Conservation (phyloP, 2,888 invertebrate species). For the Hypomecis punctinalis region DNA sequence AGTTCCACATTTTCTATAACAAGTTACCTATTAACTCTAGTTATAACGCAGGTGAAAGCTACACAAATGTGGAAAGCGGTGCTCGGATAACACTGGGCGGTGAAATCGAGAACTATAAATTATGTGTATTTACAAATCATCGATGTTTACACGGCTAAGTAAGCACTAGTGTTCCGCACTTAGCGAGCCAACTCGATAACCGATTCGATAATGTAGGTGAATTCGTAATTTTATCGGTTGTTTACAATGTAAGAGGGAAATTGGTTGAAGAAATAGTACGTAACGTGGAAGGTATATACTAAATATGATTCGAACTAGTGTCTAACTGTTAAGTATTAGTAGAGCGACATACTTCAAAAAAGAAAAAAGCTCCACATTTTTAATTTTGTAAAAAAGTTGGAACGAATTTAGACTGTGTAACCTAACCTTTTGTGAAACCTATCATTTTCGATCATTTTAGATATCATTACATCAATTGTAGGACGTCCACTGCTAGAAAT, state of each 20-base stretch:
- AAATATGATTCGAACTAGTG: no score
- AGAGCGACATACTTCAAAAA: no score
- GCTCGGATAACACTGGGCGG: constrained; percentile 18
- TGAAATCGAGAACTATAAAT: constrained; percentile 30
- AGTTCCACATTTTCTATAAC: not conserved
- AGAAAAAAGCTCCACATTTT: no score
- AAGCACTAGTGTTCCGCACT: constrained; percentile 12
- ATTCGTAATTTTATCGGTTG: not conserved
- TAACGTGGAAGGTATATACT: no score
- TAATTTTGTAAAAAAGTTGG: no score
- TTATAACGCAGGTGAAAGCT: constrained; percentile 22
- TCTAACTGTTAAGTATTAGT: no score
- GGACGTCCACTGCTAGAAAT: no score
- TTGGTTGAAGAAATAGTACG: not conserved
- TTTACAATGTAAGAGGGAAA: not conserved
- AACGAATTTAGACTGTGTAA: no score
- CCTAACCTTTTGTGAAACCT: no score
- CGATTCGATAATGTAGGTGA: not conserved
- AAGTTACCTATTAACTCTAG: constrained; percentile 3
- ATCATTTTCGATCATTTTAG: no score
- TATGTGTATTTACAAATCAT: constrained; percentile 13
- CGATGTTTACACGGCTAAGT: constrained; percentile 12
- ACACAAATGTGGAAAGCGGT: constrained; percentile 20
- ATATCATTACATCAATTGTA: no score
- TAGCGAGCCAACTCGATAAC: constrained; percentile 1